Base-by-base conservation (phyloP, 2,113 vertebrate genomes). In the Uria lomvia region DNA sequence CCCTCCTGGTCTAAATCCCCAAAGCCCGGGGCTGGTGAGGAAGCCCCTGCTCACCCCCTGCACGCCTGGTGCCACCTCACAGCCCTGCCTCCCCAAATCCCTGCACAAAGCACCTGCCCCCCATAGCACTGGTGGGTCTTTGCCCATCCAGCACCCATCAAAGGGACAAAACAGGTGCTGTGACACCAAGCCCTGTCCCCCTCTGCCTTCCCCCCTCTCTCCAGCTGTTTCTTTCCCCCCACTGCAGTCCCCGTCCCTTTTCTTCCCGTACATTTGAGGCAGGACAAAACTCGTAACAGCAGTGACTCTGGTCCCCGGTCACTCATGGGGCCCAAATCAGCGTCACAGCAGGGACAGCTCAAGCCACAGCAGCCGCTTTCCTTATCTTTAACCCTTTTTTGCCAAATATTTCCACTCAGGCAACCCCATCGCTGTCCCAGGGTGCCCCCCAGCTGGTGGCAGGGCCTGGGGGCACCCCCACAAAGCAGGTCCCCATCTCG, bases 341-440 rank as follows among this genome's bases (percentile, higher is more conserved):
- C 6, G 1, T n/a, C 6, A 0, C 16, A 9, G 42, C 2, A 2
- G 29, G 27, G 26, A 38, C 29, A 77, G 4, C 30, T 34, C 15
- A 82, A 80, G 3, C 43, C 45, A 34, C 38, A 24, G 16, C 60
- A 67, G 38, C 26, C 8, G 2, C 11, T 74, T 67, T 49, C n/a
- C 30, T n/a, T n/a, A 7, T 36, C 26, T 82, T 59, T 59, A 53
- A 52, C 23, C 26, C 14, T 24, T 8, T 40, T 50, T n/a, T 23
- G 3, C 23, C 30, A 38, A 68, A 5, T 21, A 40, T 80, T 63
- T 34, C 42, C 76, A 38, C 16, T 3, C 42, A 8, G 18, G 6
- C 4, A 4, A 10, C 24, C 23, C 40, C 23, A 23, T 20, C 24
- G 16, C 32, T 19, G 3, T n/a, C 17, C 29, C 7, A 6, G 23